Conservation (phyloP, 2,888 invertebrate species). For the Dyspetes luteomarginatus region DNA sequence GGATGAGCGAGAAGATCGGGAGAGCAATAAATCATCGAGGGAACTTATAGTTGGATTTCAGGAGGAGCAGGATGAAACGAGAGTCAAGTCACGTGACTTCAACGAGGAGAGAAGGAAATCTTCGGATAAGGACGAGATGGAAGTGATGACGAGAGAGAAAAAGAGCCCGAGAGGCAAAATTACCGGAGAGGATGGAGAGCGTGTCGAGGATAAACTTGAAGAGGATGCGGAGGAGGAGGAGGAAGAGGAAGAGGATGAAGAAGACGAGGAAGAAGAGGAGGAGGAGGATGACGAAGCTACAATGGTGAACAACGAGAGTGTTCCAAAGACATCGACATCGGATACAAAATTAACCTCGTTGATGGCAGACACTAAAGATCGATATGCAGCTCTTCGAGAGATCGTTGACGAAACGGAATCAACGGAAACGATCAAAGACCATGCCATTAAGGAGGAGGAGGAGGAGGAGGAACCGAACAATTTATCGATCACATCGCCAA, state of each 20-base stretch:
- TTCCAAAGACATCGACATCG: constrained; percentile 75
- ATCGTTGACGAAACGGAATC: constrained; percentile 84
- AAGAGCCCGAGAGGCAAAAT: constrained; percentile 50
- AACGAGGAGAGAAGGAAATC: constrained; percentile 31
- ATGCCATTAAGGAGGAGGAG: constrained; percentile 58
- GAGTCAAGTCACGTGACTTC: neutral
- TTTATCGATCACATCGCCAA: constrained; percentile 66
- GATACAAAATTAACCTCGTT: constrained; percentile 83
- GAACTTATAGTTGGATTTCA: constrained; percentile 4
- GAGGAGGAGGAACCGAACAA: constrained; percentile 64
- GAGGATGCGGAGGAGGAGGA: constrained; percentile 59
- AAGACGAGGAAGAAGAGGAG: constrained; percentile 70
- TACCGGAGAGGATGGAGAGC: constrained; percentile 5
- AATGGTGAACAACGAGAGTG: constrained; percentile 61
- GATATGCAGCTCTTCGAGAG: constrained; percentile 92
- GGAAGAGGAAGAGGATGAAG: constrained; percentile 61
- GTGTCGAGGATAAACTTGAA: constrained; percentile 45
- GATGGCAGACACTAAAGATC: constrained; percentile 86
- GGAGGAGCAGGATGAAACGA: neutral
- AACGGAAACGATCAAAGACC: constrained; percentile 40
- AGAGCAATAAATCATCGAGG: neutral
- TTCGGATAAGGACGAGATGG: constrained; percentile 36
- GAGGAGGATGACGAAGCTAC: constrained; percentile 68
- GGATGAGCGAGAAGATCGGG: constrained; percentile 1
- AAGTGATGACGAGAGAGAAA: neutral